phyloP scores from a whole-genome alignment of 2,797 vertebrate species.

The Varecia variegata region DNA sequence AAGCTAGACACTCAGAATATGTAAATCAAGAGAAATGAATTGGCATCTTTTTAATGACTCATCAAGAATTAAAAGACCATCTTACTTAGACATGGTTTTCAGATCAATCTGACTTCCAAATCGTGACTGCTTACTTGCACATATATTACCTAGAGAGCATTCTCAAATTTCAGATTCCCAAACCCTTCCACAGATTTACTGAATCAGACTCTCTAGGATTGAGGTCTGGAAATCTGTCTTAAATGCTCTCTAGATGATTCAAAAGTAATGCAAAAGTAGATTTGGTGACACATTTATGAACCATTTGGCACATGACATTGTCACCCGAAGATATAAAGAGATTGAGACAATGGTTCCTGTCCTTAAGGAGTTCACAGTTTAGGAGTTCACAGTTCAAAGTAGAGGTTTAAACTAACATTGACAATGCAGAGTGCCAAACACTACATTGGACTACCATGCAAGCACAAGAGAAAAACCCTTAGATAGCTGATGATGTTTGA shows the following conservation, averaged over 20 bases:
- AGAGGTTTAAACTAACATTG: not conserved
- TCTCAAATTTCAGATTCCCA: slow-evolving; percentile 17
- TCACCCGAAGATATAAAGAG: not conserved
- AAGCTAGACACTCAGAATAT: not conserved
- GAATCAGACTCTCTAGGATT: not conserved
- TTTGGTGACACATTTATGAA: not conserved
- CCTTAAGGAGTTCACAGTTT: not conserved
- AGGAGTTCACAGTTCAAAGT: no score
- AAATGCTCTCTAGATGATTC: not conserved
- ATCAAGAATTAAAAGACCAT: slow-evolving; percentile 29
- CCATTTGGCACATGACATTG: not conserved
- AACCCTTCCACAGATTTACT: not conserved
- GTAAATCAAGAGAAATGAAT: not conserved
- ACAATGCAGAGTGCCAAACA: not conserved
- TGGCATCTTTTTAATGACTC: slow-evolving; percentile 21
- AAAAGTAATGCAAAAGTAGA: not conserved
- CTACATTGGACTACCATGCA: not conserved
- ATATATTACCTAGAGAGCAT: not conserved
- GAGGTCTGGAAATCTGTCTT: not conserved
- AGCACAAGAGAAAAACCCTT: not conserved
- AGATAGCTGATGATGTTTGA: not conserved
- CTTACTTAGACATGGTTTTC: not conserved
- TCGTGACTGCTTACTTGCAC: not conserved
- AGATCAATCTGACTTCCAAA: slow-evolving; percentile 30
- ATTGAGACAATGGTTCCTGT: not conserved